Evolutionary conservation across 1,140 invertebrate species (phyloP), one percentile per base, ranked within the genome.

Genomic region (Aphis craccivora): DNA sequence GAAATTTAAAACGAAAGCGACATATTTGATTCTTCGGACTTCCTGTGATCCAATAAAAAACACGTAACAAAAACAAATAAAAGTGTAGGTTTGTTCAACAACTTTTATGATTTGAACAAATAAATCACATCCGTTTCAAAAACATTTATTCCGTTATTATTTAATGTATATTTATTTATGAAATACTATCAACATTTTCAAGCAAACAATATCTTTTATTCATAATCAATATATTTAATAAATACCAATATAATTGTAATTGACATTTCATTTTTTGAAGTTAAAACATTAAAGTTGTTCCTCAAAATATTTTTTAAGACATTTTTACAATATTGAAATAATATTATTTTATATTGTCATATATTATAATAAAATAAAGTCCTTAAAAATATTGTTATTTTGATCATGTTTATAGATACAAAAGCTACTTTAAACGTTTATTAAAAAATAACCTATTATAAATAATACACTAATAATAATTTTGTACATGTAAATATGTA

Each of bases 111-210:
- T 88, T 89, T 40, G 51, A 37, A 55, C 20, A 89, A 55, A 89
- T 89, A 89, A 89, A 89, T 89, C 51, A 55, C 37, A 55, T 89
- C 88, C 48, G 37, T 89, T 89, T 89, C 88, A 55, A 55, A 55
- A 89, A 55, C 88, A 55, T 89, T 89, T 55, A 89, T 89, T 89
- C n/a, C 40, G 30, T 53, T 55, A 55, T 89, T 2, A 55, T 89
- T 89, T 23, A 25, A 55, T 55, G 7, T n/a, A 35, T 9, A 89
- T 89, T 89, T 89, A 89, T 89, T 88, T 53, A 53, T 88, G 25
- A 51, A 53, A 55, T 89, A 53, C 5, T 37, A 40, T 89, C 35
- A 89, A 40, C 25, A 22, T 35, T 5, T 37, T 55, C 22, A 40
- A 25, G 55, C 3, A 25, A 40, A 55, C 22, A 14, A n/a, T 2